Evolutionary conservation across 2,113 vertebrate species (phyloP).

Genomic region (Pica pica): DNA sequence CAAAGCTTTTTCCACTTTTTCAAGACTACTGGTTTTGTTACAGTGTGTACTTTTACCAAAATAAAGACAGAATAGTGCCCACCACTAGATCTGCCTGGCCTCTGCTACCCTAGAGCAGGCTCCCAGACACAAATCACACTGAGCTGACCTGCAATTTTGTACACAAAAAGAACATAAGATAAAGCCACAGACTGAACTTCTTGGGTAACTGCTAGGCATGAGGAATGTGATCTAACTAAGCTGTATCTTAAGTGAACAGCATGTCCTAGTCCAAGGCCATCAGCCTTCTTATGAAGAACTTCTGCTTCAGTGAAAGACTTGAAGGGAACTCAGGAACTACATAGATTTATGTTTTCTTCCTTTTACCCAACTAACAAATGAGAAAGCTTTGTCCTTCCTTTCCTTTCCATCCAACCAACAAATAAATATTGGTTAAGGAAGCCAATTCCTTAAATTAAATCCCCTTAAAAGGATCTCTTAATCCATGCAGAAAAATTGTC

Average conservation of each 20-base stretch:
- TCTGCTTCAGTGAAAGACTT: background rate
- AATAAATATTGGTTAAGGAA: background rate
- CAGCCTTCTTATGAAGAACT: background rate
- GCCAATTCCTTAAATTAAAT: background rate
- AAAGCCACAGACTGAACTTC: background rate
- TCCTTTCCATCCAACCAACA: background rate
- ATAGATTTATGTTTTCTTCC: background rate
- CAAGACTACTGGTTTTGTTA: background rate
- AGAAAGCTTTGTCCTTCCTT: background rate
- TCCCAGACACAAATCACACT: background rate
- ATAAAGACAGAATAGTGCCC: background rate
- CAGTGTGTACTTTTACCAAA: background rate
- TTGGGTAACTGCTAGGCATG: background rate
- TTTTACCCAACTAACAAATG: background rate
- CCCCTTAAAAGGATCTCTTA: background rate
- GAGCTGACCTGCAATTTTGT: background rate
- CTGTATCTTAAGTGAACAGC: background rate
- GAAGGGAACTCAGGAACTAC: background rate
- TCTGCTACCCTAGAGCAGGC: background rate
- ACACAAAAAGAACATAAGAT: background rate
- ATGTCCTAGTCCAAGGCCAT: background rate
- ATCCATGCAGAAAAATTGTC: background rate
- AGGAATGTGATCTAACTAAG: background rate
- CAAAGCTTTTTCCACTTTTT: background rate
- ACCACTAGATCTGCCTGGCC: background rate